phyloP scores from a whole-genome alignment of 2,797 vertebrate genomes.

The Coluber constrictor region DNA sequence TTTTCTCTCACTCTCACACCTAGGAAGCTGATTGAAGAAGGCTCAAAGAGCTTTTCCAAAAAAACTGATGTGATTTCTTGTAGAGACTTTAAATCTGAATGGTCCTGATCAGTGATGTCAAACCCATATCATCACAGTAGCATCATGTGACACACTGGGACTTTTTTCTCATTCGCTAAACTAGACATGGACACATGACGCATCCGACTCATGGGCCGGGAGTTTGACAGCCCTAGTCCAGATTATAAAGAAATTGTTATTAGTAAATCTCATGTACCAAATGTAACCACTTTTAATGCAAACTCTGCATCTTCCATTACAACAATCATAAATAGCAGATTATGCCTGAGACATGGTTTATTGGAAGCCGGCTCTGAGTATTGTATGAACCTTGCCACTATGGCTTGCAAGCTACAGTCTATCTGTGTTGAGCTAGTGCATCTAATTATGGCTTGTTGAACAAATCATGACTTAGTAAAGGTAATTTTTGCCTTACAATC shows the following conservation, averaged over 20 bases:
- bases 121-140: too few relatives aligned
- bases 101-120: background rate
- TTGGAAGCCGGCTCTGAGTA: background rate
- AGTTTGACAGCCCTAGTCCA: too few relatives aligned
- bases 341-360: background rate
- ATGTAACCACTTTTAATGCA: background rate
- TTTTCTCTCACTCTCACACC: background rate
- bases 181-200: rapidly evolving
- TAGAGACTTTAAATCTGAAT: background rate
- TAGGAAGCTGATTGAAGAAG: background rate
- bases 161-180: too few relatives aligned
- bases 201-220: too few relatives aligned
- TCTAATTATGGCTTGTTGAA: background rate
- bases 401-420: background rate
- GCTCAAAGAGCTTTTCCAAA: background rate
- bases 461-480: background rate
- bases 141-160: too few relatives aligned
- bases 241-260: too few relatives aligned
- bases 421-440: background rate
- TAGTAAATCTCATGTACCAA: background rate
- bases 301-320: background rate
- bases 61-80: background rate
- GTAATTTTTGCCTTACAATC: background rate
- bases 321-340: background rate
- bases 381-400: background rate